phyloP scores from a whole-genome alignment of 2,888 invertebrate species.

The Ichneumon xanthorius region DNA sequence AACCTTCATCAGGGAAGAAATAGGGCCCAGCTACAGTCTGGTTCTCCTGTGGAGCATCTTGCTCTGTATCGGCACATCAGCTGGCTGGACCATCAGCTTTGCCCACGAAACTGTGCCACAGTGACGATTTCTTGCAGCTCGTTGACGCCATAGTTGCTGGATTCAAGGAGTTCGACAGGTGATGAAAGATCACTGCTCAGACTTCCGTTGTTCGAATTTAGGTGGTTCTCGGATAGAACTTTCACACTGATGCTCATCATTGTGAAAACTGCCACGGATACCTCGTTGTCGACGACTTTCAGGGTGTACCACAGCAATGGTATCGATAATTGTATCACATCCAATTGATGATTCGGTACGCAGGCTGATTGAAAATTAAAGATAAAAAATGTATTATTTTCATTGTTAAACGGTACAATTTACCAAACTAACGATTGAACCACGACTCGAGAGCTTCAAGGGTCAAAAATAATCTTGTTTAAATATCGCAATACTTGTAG shows the following conservation, averaged over 20 bases:
- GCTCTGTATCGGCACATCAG: constrained; percentile 94
- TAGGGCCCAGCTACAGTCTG: constrained; percentile 98
- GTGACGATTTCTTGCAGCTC: constrained; percentile 83
- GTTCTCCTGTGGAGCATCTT: constrained; percentile 93
- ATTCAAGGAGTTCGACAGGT: constrained; percentile 86
- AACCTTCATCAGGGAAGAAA: constrained; percentile 95
- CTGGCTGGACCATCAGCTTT: constrained; percentile 94
- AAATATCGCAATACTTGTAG: constrained; percentile 74
- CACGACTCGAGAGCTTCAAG: not conserved
- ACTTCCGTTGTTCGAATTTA: constrained; percentile 83
- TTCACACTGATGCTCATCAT: constrained; percentile 90
- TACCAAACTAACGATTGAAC: not conserved
- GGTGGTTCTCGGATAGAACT: constrained; percentile 92
- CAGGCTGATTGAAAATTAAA: constrained; percentile 73
- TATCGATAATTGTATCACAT: constrained; percentile 90
- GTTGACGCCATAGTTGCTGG: constrained; percentile 81
- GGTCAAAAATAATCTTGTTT: not conserved
- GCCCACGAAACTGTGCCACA: constrained; percentile 87
- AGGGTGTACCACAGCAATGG: constrained; percentile 94
- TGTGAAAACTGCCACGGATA: constrained; percentile 91
- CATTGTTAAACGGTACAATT: no score
- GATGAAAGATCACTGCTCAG: constrained; percentile 88
- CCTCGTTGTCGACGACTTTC: constrained; percentile 91
- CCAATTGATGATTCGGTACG: constrained; percentile 77
- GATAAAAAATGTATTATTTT: no score